A percentile compares a stretch with the other conserved stretches of the same genome.
These are phyloP conservation scores for Penaeus indicus DNA, from an alignment of 1,140 invertebrate genomes.

Conservation along the genomic window DNA sequence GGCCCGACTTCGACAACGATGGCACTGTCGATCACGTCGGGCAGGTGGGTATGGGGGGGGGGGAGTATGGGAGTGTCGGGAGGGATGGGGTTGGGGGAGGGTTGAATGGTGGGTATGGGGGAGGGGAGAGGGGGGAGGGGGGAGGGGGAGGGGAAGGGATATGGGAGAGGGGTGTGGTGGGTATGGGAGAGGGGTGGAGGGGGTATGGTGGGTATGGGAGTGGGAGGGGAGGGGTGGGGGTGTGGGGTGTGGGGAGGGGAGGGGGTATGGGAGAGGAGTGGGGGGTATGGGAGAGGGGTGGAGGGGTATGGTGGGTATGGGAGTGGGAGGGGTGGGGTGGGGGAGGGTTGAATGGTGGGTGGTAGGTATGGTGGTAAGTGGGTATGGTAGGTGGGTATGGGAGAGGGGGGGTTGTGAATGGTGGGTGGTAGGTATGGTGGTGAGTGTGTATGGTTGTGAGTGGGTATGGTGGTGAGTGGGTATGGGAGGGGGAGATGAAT, in stretches of 20 bases:
- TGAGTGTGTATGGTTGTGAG: no score
- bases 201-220: slow-evolving; percentile 66
- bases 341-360: no score
- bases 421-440: no score
- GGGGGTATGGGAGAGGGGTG: slow-evolving; percentile 39
- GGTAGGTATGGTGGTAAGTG: no score
- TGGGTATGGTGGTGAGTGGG: no score
- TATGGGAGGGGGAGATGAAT: no score
- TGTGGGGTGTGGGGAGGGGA: background rate
- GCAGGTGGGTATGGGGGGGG: slow-evolving; percentile 67
- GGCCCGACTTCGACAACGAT: slow-evolving; percentile 73
- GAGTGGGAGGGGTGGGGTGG: background rate
- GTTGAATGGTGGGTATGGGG: no score
- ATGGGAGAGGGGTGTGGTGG: background rate
- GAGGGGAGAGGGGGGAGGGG: background rate
- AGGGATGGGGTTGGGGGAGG: background rate
- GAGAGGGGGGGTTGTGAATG: no score
- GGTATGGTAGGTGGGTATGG: no score
- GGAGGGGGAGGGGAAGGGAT: background rate
- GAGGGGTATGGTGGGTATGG: slow-evolving; percentile 66
- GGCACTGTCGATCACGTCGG: slow-evolving; percentile 69
- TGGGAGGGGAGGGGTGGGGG: no score
- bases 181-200: slow-evolving; percentile 11
- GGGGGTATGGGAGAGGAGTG: no score
- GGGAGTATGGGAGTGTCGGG: background rate